phyloP scores from a whole-genome alignment of 2,797 vertebrate genomes.

The Sylvia borin region DNA sequence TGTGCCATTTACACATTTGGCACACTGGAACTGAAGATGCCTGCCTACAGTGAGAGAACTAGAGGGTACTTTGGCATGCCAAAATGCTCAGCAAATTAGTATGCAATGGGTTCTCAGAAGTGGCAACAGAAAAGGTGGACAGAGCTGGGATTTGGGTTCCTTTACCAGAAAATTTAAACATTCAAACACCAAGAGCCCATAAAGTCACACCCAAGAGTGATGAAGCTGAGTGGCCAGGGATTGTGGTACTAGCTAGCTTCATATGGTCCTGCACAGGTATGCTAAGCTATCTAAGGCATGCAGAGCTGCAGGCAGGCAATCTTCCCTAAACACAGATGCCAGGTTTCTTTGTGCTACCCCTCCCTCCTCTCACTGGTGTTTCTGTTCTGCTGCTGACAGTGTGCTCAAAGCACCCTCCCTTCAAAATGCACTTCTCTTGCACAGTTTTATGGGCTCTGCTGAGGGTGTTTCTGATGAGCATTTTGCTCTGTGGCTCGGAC shows the following conservation, averaged over 20 bases:
- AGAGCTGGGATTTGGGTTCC: background rate
- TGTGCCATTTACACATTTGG: background rate
- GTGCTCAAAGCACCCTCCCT: background rate
- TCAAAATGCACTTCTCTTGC: background rate
- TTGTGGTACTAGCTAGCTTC: background rate
- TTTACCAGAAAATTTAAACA: background rate
- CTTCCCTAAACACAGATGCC: background rate
- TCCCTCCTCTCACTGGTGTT: background rate
- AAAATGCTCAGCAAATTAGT: background rate
- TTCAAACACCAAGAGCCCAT: rapidly evolving
- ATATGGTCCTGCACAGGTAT: background rate
- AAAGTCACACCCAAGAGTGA: background rate
- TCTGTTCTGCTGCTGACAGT: background rate
- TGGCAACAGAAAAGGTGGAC: background rate
- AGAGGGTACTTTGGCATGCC: background rate
- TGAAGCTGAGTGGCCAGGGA: background rate
- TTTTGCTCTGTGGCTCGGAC: background rate
- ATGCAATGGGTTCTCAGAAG: background rate
- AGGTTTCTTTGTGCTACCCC: background rate
- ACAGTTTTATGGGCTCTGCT: background rate
- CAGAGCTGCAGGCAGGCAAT: background rate
- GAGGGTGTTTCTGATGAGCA: background rate
- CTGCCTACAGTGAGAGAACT: background rate
- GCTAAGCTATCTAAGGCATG: background rate
- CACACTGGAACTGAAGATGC: background rate